Evolutionary conservation across 2,888 invertebrate genomes (phyloP), one percentile per base, ranked within the genome.

Genomic region (Thymelicus lineola): DNA sequence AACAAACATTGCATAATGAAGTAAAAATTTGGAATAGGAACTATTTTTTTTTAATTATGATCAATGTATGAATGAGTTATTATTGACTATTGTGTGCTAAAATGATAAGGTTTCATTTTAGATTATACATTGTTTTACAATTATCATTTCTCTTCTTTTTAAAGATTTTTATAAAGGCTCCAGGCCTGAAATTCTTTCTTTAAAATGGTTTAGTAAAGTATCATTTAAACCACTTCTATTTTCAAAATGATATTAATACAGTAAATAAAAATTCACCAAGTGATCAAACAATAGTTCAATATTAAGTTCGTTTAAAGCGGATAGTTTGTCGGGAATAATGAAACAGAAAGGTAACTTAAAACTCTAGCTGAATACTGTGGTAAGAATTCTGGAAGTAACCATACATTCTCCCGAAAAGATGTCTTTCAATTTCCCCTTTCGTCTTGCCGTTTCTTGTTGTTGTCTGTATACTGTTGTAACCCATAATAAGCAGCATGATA

Each of bases 361-460:
- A 86, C 73, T 83, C 92, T 93, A 93, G 92, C 92, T 86, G 80
- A 86, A 87, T 90, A 92, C 89, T 86, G 86, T 87, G 86, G 86
- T 87, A 90, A 88, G 81, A 89, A 89, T 86, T 90, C 84, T 87
- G 87, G 83, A 85, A 83, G 81, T 94, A 95, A 95, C 95, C 95
- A 96, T 96, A 95, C 96, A 96, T 95, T 97, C 97, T 90, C 96
- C 95, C 89, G 96, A 96, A 95, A 97, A 97, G 94, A 97, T 96
- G 95, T 97, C 96, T 95, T 96, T 97, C 94, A 97, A 95, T 95
- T 96, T 97, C 93, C 96, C 96, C 95, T 96, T 96, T 95, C 96
- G 96, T 95, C 96, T 96, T 90, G 95, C 95, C 87, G 94, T 94
- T 93, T 96, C 96, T 93, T 96, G 96, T 92, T 96, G 96, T 94